A percentile compares a stretch with the other conserved stretches of the same genome.
These are phyloP conservation scores for Drosophila melanogaster DNA, from an alignment of 1,140 invertebrate genomes.

Conservation along the genomic window DNA sequence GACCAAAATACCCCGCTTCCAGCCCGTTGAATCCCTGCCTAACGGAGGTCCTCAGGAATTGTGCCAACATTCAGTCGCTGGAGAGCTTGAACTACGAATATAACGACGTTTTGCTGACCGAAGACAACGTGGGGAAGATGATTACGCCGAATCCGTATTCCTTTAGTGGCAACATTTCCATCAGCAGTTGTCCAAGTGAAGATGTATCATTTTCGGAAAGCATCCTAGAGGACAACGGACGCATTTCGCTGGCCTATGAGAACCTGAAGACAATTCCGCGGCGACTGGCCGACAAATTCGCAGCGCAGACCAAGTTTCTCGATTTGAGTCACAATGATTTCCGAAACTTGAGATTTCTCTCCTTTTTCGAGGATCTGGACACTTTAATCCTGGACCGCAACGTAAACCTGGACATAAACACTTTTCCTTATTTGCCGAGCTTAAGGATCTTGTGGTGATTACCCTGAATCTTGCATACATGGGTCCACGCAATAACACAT, in stretches of 20 bases:
- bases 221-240: slow-evolving; percentile 74
- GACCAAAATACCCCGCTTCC: not conserved
- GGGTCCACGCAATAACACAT: not conserved
- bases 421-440: slow-evolving; percentile 72
- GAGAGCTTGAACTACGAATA: slow-evolving; percentile 71
- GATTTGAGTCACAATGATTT: slow-evolving; percentile 80
- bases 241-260: slow-evolving; percentile 80
- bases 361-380: slow-evolving; percentile 76
- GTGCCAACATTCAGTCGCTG: slow-evolving; percentile 70
- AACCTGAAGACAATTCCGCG: slow-evolving; percentile 72
- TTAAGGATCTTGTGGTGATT: slow-evolving; percentile 74
- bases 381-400: slow-evolving; percentile 79
- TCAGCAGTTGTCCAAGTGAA: slow-evolving; percentile 69
- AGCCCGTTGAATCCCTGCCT: slow-evolving; percentile 46
- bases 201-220: slow-evolving; percentile 64
- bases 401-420: slow-evolving; percentile 66
- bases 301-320: slow-evolving; percentile 72
- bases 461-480: not conserved
- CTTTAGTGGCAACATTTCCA: slow-evolving; percentile 68
- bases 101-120: slow-evolving; percentile 54
- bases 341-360: slow-evolving; percentile 73
- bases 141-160: slow-evolving; percentile 71
- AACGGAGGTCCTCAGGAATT: slow-evolving; percentile 67
- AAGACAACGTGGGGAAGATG: slow-evolving; percentile 57
- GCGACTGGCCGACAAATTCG: slow-evolving; percentile 75